A percentile compares a stretch with the other conserved stretches of the same genome.
Conservation (phyloP, 2,888 invertebrate species). For the Clunio marinus region DNA sequence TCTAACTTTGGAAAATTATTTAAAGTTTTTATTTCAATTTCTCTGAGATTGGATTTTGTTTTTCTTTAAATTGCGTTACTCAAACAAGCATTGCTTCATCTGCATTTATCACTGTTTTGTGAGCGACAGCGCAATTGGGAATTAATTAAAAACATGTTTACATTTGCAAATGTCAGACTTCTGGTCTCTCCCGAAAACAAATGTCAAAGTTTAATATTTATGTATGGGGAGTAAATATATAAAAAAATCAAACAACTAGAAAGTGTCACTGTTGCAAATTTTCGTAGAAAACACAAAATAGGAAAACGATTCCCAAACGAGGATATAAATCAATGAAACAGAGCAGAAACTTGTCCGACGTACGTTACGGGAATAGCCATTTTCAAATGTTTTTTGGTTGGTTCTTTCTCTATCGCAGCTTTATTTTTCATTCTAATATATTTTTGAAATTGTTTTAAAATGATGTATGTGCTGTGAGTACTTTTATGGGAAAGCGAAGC, state of each 20-base stretch:
- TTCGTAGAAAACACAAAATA: not conserved
- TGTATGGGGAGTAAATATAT: not conserved
- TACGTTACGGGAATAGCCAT: slow-evolving; percentile 19
- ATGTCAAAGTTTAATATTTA: slow-evolving; percentile 24
- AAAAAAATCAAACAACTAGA: not conserved
- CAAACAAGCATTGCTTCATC: too few relatives aligned
- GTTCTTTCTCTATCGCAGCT: not conserved
- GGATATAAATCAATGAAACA: slow-evolving; percentile 26
- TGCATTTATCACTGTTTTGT: too few relatives aligned
- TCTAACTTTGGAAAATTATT: too few relatives aligned
- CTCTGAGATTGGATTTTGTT: not conserved
- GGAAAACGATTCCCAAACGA: slow-evolving; percentile 20
- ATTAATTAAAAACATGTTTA: slow-evolving; percentile 21
- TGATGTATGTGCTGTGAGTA: slow-evolving; percentile 20
- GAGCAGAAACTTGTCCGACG: slow-evolving; percentile 25
- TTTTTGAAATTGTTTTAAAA: slow-evolving; percentile 25
- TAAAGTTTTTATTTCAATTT: too few relatives aligned
- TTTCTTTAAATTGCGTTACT: too few relatives aligned
- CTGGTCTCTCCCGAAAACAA: not conserved
- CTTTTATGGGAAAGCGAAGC: not conserved
- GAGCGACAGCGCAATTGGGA: slow-evolving; percentile 8
- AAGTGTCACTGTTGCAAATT: slow-evolving; percentile 18
- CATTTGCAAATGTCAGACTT: slow-evolving; percentile 4
- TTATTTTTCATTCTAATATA: not conserved
- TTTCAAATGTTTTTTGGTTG: slow-evolving; percentile 21